Base-by-base conservation (phyloP, 2,888 invertebrate genomes). In the Agrochola circellaris region DNA sequence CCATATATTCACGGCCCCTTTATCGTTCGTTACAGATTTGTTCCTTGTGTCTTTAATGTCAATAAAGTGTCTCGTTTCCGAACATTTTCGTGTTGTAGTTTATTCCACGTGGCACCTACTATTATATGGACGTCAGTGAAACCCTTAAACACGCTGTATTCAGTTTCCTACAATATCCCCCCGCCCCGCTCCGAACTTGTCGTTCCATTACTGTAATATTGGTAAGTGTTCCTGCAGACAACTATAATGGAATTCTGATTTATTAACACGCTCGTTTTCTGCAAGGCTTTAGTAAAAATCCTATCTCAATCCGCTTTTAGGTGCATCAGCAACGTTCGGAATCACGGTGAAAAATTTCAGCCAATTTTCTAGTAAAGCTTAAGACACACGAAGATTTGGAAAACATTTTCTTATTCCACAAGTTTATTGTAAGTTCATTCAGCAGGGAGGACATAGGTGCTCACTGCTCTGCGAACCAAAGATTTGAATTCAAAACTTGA, bases 401-500 rank as follows among this genome's bases (percentile, higher is more conserved):
- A 81, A 79, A 60, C 54, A 73, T 84, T 76, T 71, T 70, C 70
- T n/a, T 73, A 48, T 84, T 81, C 85, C 42, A 5, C 38, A 26
- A 82, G 83, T 83, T 75, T 74, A 65, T 78, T 75, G 72, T 75
- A 58, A 83, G 64, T 85, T 81, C 61, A 60, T 67, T 26, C 13
- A 77, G 34, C 11, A 56, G n/a, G 38, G 68, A 68, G 60, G 58
- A 72, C 62, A 77, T 75, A 82, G 75, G 75, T 79, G 80, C 74
- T 68, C 20, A 51, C 51, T 51, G 8, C 20, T 51, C 51, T 51
- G 51, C 51, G 9, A 85, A 72, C 81, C 65, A 83, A 79, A 79
- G 85, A 79, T 87, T 87, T 81, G 74, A 83, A 85, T 87, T 83
- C 74, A 76, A 51, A 83, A 85, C 77, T 86, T 81, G 56, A 77